phyloP scores from a whole-genome alignment of 2,797 vertebrate species.

The Phalloptychus januarius region DNA sequence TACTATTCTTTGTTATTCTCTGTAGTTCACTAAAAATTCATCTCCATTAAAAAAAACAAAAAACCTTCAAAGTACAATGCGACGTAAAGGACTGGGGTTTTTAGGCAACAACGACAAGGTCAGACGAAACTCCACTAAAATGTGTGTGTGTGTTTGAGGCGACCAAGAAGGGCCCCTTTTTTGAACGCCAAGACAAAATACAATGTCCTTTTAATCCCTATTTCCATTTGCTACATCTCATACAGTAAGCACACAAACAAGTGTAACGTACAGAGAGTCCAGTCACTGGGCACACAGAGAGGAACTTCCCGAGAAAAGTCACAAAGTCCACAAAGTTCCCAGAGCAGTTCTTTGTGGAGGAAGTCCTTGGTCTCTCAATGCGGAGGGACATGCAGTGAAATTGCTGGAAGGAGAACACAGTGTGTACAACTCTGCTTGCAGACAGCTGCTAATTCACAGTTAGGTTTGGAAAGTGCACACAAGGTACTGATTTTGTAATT shows the following conservation, averaged over 20 bases:
- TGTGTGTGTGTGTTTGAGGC: conserved; percentile 3
- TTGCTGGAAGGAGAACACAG: conserved; percentile 69
- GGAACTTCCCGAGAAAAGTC: conserved; percentile 57
- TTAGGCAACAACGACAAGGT: conserved; percentile 29
- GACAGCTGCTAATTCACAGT: conserved; percentile 80
- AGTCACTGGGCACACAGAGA: conserved; percentile 71
- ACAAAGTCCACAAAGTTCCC: conserved; percentile 62
- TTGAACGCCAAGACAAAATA: conserved; percentile 66
- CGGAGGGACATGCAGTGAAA: conserved; percentile 77
- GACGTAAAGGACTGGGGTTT: conserved; percentile 65
- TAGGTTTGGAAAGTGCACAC: conserved; percentile 78
- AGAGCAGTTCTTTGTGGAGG: conserved; percentile 63
- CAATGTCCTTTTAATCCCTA: conserved; percentile 73
- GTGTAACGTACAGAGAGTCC: conserved; percentile 72
- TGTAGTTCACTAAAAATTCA: background rate
- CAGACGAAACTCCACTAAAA: conserved; percentile 19
- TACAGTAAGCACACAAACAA: conserved; percentile 74
- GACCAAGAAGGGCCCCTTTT: conserved; percentile 37
- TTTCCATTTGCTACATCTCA: conserved; percentile 76
- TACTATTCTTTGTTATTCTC: background rate
- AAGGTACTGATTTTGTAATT: conserved; percentile 69
- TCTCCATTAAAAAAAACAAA: conserved; percentile 28
- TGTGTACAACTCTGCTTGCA: conserved; percentile 73
- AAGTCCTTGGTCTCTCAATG: conserved; percentile 68
- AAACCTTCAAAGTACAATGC: conserved; percentile 63